Evolutionary conservation across 2,113 vertebrate species (phyloP), one percentile per base, ranked within the genome.

Genomic region (Myiozetetes cayanensis): DNA sequence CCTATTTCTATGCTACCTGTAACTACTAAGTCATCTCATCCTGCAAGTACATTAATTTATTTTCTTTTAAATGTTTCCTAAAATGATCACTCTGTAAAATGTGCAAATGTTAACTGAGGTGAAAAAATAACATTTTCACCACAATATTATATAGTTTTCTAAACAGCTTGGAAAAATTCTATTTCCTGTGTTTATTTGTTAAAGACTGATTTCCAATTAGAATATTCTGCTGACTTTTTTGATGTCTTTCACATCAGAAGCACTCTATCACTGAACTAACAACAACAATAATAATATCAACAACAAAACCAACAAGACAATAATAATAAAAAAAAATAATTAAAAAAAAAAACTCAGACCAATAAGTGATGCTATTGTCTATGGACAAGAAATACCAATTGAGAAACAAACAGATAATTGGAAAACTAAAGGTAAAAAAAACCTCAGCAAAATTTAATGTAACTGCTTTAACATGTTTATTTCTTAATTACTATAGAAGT

Each of bases 361-460:
- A 74, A 56, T 31, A 46, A 30, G 63, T 50, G 1, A 44, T 41
- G 4, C 2, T 49, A 37, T 23, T 44, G 10, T 25, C 31, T 70
- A 10, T 55, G 28, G 31, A 14, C 41, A 55, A n/a, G 47, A 76
- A 46, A 23, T 22, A 31, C 50, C 24, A 83, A 4, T 4, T 9
- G 18, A 6, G 17, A 37, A 55, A 75, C 53, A 56, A 86, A 21
- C 10, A 50, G 18, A 27, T 30, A 16, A 46, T 11, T 50, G 13
- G 30, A 75, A 70, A 14, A 35, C 7, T 3, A 35, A 18, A 50
- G 15, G 10, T 31, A 4, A 53, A 68, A 33, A 39, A 27, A 72
- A 11, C 0, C 0, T 1, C 3, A 44, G 4, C 7, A 91, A 80
- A 78, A 74, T 41, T 16, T 31, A 47, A 53, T 35, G 4, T 30